Evolutionary conservation across 2,888 invertebrate genomes (phyloP).

Genomic region (Eupithecia subumbrata): DNA sequence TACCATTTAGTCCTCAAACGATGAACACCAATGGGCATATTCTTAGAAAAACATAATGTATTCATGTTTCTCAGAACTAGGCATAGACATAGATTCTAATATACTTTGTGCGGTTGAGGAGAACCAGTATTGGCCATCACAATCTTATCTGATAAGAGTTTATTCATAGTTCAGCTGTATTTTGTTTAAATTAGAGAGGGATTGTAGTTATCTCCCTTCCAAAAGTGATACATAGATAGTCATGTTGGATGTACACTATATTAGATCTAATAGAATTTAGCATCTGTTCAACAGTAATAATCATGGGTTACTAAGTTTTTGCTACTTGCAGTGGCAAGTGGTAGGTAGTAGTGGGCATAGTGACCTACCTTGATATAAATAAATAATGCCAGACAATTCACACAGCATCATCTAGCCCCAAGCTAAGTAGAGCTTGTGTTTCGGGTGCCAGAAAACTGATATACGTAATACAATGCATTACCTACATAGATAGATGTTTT

Average conservation of each 20-base stretch:
- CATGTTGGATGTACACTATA: not conserved
- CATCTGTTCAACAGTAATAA: not conserved
- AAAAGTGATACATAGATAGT: not conserved
- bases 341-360: no score
- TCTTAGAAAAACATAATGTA: conserved; percentile 14
- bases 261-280: not conserved
- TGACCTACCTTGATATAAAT: no score
- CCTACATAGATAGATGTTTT: no score
- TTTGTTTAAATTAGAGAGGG: conserved; percentile 3
- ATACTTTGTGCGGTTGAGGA: not conserved
- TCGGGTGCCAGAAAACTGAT: no score
- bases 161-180: conserved; percentile 14
- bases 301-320: not conserved
- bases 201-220: not conserved
- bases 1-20: not conserved
- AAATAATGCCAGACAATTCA: no score
- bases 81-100: not conserved
- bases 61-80: conserved; percentile 12
- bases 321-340: no score
- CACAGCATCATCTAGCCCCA: no score
- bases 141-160: conserved; percentile 25
- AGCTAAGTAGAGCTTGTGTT: no score
- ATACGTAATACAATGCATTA: no score
- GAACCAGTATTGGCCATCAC: not conserved
- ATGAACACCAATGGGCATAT: not conserved